Evolutionary conservation across 2,113 vertebrate species (phyloP).

Genomic region (Indicator indicator): DNA sequence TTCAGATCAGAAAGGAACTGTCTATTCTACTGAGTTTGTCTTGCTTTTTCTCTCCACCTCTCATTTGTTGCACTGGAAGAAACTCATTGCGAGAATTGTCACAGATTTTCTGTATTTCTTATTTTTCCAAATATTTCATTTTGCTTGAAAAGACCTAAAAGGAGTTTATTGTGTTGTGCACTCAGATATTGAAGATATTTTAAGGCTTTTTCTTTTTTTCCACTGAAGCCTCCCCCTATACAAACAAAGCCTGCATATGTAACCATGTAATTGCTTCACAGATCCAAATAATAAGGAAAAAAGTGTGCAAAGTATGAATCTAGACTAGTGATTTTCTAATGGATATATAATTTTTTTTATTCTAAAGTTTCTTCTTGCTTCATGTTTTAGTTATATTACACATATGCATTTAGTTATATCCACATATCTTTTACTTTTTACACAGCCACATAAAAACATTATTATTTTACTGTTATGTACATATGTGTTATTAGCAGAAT

Average conservation of each 20-base stretch:
- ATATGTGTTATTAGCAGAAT: rapidly evolving
- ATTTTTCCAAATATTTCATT: not conserved
- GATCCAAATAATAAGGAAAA: not conserved
- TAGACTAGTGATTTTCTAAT: not conserved
- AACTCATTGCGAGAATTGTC: not conserved
- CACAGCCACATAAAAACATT: rapidly evolving
- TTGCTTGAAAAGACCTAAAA: not conserved
- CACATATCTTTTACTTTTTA: not conserved
- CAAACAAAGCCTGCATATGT: rapidly evolving
- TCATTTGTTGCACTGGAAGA: not conserved
- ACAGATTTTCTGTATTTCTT: not conserved
- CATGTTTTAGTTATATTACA: not conserved
- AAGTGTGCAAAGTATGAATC: rapidly evolving
- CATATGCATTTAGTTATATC: no score
- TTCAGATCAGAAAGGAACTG: not conserved
- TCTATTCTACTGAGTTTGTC: not conserved
- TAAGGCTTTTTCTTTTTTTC: not conserved
- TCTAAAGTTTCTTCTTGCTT: not conserved
- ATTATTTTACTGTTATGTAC: not conserved
- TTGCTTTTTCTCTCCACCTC: not conserved
- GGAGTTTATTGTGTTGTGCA: not conserved
- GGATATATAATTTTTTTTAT: not conserved
- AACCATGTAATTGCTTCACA: rapidly evolving
- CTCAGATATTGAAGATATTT: not conserved
- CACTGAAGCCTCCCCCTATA: rapidly evolving